A percentile compares a stretch with the other conserved stretches of the same genome.
Conservation (phyloP, 2,797 vertebrate genomes). For the Onychomys leucogaster region DNA sequence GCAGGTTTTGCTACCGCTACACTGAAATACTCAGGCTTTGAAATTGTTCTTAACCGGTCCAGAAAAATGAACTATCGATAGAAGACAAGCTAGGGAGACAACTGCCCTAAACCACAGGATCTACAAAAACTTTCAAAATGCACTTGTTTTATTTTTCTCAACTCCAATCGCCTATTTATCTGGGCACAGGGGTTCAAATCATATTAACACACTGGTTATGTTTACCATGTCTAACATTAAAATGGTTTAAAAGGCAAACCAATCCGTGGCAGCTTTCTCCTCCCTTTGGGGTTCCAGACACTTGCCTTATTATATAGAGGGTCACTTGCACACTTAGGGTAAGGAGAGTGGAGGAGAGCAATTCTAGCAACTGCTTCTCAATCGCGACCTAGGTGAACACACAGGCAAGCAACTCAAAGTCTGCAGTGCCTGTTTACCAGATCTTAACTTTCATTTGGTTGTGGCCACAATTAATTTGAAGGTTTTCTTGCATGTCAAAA, state of each 20-base stretch:
- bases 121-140: background rate
- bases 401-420: background rate
- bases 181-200: background rate
- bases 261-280: background rate
- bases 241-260: background rate
- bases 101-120: constrained; percentile 20
- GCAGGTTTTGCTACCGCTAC: background rate
- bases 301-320: background rate
- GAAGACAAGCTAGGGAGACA: background rate
- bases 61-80: constrained; percentile 25
- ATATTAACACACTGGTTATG: background rate
- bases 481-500: constrained; percentile 9
- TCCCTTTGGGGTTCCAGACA: background rate
- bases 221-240: constrained; percentile 3
- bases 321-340: background rate
- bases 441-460: background rate
- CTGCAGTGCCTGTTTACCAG: background rate
- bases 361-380: background rate
- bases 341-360: background rate
- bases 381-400: background rate
- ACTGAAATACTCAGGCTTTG: background rate
- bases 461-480: background rate
- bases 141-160: background rate
- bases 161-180: constrained; percentile 29
- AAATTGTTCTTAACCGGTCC: background rate